Conservation (phyloP, 2,888 invertebrate species). For the Caradrina kadenii region DNA sequence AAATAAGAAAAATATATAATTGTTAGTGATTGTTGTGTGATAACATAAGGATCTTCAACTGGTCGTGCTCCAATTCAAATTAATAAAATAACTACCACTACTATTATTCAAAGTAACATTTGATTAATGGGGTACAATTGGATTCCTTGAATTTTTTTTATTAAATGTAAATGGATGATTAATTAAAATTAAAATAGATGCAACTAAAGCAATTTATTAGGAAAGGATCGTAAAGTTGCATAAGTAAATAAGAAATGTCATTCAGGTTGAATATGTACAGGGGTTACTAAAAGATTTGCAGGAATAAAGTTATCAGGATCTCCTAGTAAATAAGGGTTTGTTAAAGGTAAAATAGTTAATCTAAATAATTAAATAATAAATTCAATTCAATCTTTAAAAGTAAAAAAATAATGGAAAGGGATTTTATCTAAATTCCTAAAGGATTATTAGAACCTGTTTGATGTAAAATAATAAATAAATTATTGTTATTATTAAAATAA, state of each 20-base stretch:
- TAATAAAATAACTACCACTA: constrained; percentile 90
- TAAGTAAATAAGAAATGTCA: constrained; percentile 96
- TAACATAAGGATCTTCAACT: constrained; percentile 92
- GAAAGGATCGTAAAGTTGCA: constrained; percentile 94
- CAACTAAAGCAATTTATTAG: constrained; percentile 93
- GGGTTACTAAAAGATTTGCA: constrained; percentile 93
- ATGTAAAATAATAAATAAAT: constrained; percentile 92
- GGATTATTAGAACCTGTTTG: constrained; percentile 92
- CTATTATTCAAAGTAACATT: constrained; percentile 91
- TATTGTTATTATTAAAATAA: constrained; percentile 91
- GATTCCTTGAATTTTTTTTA: constrained; percentile 90
- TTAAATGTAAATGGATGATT: constrained; percentile 90
- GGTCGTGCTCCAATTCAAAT: constrained; percentile 94
- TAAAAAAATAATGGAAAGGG: constrained; percentile 92
- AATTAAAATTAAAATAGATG: constrained; percentile 93
- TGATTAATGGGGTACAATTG: constrained; percentile 92
- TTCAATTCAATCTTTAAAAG: constrained; percentile 92
- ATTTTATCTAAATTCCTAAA: constrained; percentile 92
- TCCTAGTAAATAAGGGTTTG: constrained; percentile 91
- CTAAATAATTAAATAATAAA: constrained; percentile 90
- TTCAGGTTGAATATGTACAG: constrained; percentile 95
- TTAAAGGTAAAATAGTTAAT: constrained; percentile 88
- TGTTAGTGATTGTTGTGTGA: constrained; percentile 91
- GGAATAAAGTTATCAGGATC: constrained; percentile 94
- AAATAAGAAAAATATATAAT: constrained; percentile 91